Percentiles rank a stretch among this genome's conserved stretches.
phyloP scores from a whole-genome alignment of 1,140 invertebrate species.

The Drosophila lacertosa region DNA sequence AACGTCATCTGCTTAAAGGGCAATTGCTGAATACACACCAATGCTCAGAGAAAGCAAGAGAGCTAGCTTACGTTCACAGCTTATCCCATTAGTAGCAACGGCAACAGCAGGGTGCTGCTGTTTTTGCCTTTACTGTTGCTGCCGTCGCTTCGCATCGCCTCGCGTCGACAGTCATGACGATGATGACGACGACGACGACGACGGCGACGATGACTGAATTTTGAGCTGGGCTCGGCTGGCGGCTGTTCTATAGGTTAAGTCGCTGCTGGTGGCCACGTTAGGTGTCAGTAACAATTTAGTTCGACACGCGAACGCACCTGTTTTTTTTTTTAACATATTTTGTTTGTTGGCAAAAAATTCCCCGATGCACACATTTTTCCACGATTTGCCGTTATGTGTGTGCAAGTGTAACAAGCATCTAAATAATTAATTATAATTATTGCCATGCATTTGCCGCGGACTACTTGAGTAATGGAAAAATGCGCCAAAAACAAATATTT shows the following conservation, averaged over 20 bases:
- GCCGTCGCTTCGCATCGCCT: background rate
- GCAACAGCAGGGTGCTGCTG: conserved; percentile 6
- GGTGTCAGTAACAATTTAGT: conserved; percentile 79
- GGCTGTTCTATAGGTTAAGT: conserved; percentile 59
- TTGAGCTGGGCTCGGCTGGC: conserved; percentile 33
- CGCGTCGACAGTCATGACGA: conserved; percentile 22
- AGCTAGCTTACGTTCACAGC: conserved; percentile 5
- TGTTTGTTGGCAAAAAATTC: conserved; percentile 27
- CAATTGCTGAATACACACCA: conserved; percentile 42
- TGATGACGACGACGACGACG: conserved; percentile 32
- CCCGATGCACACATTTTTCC: conserved; percentile 11
- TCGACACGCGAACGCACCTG: conserved; percentile 68
- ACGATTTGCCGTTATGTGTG: conserved; percentile 3
- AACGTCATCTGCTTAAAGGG: conserved; percentile 6
- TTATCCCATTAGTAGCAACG: conserved; percentile 29
- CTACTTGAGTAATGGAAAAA: background rate
- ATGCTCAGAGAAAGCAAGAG: background rate
- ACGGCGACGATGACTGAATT: conserved; percentile 31
- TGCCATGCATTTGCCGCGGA: conserved; percentile 5
- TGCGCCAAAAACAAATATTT: background rate
- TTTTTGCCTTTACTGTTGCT: conserved; percentile 16
- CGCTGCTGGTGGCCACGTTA: conserved; percentile 68
- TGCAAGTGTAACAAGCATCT: conserved; percentile 11
- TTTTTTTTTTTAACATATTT: conserved; percentile 47
- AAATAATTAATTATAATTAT: conserved; percentile 11